Evolutionary conservation across 2,797 vertebrate genomes (phyloP), one percentile per base, ranked within the genome.

Genomic region (Pipistrellus pipistrellus): DNA sequence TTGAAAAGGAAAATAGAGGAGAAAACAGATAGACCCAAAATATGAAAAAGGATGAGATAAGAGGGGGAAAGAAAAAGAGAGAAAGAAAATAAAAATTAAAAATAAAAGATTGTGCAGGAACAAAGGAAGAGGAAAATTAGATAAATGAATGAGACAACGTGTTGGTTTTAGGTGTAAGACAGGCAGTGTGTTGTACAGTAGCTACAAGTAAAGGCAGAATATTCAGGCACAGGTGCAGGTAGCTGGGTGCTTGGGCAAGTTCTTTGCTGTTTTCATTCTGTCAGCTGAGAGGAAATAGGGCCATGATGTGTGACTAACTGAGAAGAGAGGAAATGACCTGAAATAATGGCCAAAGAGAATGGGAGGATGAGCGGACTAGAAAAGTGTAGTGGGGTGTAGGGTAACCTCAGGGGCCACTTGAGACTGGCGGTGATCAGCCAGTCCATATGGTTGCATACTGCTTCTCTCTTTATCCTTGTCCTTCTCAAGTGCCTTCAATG

Each of bases 401-500:
- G 55, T 23, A 32, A 51, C 2, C 25, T 59, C 32, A 25, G 8
- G 38, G 13, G 0, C 32, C 57, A 75, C 18, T 23, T 7, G 21
- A 72, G 38, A 41, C 23, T 20, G 20, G 44, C 35, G 51, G 15
- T 51, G 25, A 6, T 44, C 83, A 44, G n/a, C 17, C 32, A 69
- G 21, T 77, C 55, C 32, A 5, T 2, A 30, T 1, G 18, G 18
- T 4, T 15, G 2, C 8, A 10, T 17, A 11, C 15, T n/a, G 59
- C 69, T 44, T 4, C 18, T 75, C 32, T 83, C 38, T 64, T 76
- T 35, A 27, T 51, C 15, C 4, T 11, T n/a, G 5, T 69, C 82
- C n/a, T 69, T 88, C 57, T 85, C 77, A 81, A 69, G 68, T n/a
- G 27, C 87, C 62, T 44, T n/a, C 41, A 68, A 20, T 17, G 1